Percentiles rank a stretch among this genome's conserved stretches.
Evolutionary conservation across 2,888 invertebrate genomes (phyloP).

Genomic region (Syrphus vitripennis): DNA sequence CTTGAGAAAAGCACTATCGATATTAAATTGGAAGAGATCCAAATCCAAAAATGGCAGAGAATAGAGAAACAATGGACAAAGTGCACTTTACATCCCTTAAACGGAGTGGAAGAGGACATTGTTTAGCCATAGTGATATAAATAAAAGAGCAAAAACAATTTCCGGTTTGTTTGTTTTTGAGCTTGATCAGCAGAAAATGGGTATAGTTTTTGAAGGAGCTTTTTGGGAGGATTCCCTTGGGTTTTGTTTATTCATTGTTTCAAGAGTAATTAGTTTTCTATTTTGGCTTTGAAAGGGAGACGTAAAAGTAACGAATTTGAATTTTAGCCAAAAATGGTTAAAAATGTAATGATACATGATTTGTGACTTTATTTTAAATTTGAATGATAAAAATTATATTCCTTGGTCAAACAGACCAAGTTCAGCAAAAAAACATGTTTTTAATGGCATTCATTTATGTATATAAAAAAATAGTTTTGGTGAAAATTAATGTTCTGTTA

Average conservation of each 20-base stretch:
- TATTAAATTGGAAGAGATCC: slow-evolving; percentile 21
- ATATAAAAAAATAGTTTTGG: too few relatives aligned
- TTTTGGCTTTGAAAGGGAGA: background rate
- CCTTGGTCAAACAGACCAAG: too few relatives aligned
- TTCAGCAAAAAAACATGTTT: too few relatives aligned
- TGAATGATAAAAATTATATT: too few relatives aligned
- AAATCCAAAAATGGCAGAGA: background rate
- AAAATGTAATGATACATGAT: too few relatives aligned
- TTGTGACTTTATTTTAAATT: too few relatives aligned
- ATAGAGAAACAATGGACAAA: background rate
- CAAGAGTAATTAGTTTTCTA: background rate
- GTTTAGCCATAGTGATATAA: background rate
- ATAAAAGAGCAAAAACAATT: background rate
- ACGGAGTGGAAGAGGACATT: background rate
- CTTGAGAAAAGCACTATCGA: background rate
- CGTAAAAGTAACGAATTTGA: background rate
- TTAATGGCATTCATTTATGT: too few relatives aligned
- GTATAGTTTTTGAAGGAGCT: too few relatives aligned
- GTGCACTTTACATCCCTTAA: background rate
- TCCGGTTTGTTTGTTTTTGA: background rate
- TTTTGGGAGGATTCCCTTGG: background rate
- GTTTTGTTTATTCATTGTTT: background rate
- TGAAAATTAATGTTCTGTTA: too few relatives aligned
- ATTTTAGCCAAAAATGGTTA: background rate
- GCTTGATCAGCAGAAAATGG: background rate